Evolutionary conservation across 2,797 vertebrate genomes (phyloP).

Genomic region (Synanceia verrucosa): DNA sequence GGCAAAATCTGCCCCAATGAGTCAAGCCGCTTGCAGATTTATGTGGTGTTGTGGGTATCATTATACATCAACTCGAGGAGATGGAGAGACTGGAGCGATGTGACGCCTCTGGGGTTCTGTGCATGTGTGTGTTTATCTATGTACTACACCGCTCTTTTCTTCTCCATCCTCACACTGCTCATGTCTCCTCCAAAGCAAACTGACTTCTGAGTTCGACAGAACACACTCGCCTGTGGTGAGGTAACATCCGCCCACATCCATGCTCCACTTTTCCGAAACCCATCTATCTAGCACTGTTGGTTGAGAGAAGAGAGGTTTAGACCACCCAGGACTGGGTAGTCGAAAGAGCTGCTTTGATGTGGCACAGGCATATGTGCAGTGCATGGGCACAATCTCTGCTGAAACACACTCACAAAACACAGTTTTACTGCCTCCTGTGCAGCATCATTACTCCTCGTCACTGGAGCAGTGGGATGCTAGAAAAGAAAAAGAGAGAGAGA

Average conservation of each 20-base stretch:
- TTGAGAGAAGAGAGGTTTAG: slow-evolving; percentile 64
- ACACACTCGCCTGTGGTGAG: slow-evolving; percentile 61
- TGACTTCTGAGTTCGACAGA: slow-evolving; percentile 62
- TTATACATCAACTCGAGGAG: slow-evolving; percentile 69
- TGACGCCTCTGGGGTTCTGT: slow-evolving; percentile 51
- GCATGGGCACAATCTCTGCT: slow-evolving; percentile 71
- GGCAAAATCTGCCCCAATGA: slow-evolving; percentile 75
- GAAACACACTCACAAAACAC: slow-evolving; percentile 73
- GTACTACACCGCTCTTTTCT: slow-evolving; percentile 49
- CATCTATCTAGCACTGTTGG: slow-evolving; percentile 52
- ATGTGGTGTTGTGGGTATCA: slow-evolving; percentile 71
- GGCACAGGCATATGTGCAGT: slow-evolving; percentile 75
- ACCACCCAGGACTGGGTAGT: slow-evolving; percentile 80
- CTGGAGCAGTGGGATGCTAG: slow-evolving; percentile 65
- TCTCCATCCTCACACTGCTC: slow-evolving; percentile 50
- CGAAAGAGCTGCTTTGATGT: slow-evolving; percentile 80
- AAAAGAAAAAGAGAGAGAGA: slow-evolving; percentile 36
- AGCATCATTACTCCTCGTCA: slow-evolving; percentile 69
- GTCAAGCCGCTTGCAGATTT: slow-evolving; percentile 69
- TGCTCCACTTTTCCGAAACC: slow-evolving; percentile 56
- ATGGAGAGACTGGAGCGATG: slow-evolving; percentile 50
- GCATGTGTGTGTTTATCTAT: slow-evolving; percentile 57
- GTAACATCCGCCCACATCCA: slow-evolving; percentile 71
- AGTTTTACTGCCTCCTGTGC: slow-evolving; percentile 79
- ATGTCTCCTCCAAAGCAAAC: slow-evolving; percentile 69